These are phyloP conservation scores for Myopa tessellatipennis DNA, from an alignment of 2,888 invertebrate genomes.

Conservation along the genomic window DNA sequence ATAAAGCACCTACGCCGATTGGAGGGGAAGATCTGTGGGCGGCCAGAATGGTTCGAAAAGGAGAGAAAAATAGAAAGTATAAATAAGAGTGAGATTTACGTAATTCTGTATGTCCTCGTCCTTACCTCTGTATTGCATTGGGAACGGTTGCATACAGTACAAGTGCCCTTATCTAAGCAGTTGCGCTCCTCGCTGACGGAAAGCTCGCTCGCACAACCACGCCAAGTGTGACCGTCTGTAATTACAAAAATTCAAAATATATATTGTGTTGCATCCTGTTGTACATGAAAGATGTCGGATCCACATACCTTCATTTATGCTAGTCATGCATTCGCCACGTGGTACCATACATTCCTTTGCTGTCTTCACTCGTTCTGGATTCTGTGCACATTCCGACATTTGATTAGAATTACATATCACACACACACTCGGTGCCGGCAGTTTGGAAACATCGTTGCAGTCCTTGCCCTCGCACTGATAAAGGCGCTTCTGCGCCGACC, in stretches of 20 bases:
- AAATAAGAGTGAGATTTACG: neutral
- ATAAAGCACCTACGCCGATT: constrained; percentile 59
- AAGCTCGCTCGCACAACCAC: constrained; percentile 57
- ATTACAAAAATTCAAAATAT: neutral
- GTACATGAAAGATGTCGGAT: neutral
- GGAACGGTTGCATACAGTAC: constrained; percentile 54
- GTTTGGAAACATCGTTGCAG: constrained; percentile 54
- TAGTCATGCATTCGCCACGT: constrained; percentile 53
- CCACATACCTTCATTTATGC: constrained; percentile 45
- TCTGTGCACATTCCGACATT: constrained; percentile 57
- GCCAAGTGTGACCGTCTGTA: constrained; percentile 54
- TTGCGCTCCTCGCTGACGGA: constrained; percentile 45
- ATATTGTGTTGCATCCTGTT: neutral
- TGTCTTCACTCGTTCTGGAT: constrained; percentile 48
- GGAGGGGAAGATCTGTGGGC: constrained; percentile 55
- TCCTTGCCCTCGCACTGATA: constrained; percentile 52
- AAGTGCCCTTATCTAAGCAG: constrained; percentile 54
- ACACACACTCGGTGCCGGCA: constrained; percentile 55
- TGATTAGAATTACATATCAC: constrained; percentile 59
- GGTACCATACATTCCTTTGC: constrained; percentile 52
- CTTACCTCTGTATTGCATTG: constrained; percentile 58
- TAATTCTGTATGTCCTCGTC: neutral
- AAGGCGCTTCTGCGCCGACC: constrained; percentile 55
- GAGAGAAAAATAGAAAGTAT: neutral
- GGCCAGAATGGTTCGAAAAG: neutral